Evolutionary conservation across 2,113 vertebrate species (phyloP), one percentile per base, ranked within the genome.

Genomic region (Argyrosomus japonicus): DNA sequence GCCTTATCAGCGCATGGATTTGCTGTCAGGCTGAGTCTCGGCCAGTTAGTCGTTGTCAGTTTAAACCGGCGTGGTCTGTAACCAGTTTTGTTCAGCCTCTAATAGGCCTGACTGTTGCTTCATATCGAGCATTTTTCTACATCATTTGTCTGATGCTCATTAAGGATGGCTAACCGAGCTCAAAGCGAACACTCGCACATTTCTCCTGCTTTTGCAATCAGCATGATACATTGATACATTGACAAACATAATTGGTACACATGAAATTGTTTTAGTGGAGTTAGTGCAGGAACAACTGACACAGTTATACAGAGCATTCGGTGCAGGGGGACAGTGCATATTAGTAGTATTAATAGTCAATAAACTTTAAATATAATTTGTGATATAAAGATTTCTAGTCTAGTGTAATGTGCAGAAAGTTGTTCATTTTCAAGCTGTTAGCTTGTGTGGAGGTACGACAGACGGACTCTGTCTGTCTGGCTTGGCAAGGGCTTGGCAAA

Each of bases 1-100:
- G 48, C 43, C 75, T 88, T 81, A 85, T 82, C 77, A 68, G 68
- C 5, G 21, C 58, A 67, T 87, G 47, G 88, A 92, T 88, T 91
- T 87, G 18, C 86, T 82, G 76, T 84, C 88, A 71, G 60, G 45
- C 68, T 36, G 21, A 32, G 57, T 43, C 53, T 73, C 10, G 13
- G 81, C 45, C 58, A 54, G 43, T 80, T 64, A 62, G 47, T 29
- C 0, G 29, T 65, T 75, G 69, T 88, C 54, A 53, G 54, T 85
- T 85, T 67, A 40, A 47, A 43, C 65, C 13, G 40, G 23, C 4
- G 3, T 32, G n/a, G 23, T 54, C 50, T 68, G 47, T 72, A 27
- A 56, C 63, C 27, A 54, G 3, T 70, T 62, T 64, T 29, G 29
- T 77, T 86, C 27, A 57, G 80, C 70, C 23, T 75, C 79, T 88